Evolutionary conservation across 2,888 invertebrate species (phyloP).

Genomic region (Priapulus caudatus): DNA sequence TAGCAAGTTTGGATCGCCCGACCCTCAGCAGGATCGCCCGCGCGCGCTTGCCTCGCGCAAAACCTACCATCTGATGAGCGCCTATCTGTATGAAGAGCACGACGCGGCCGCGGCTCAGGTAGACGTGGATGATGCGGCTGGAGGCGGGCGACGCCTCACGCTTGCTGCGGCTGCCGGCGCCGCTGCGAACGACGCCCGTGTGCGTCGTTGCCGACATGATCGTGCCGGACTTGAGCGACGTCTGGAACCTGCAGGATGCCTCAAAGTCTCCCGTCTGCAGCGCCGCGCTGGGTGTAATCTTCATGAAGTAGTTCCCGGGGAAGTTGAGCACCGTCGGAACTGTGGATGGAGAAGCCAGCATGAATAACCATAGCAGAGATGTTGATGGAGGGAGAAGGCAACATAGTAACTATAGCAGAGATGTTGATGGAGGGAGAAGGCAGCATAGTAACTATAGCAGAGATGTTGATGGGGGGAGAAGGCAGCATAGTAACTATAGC

Average conservation of each 20-base stretch:
- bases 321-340: background rate
- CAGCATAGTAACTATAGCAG: too few relatives aligned
- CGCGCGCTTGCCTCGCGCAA: too few relatives aligned
- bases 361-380: too few relatives aligned
- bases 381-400: too few relatives aligned
- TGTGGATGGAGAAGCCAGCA: too few relatives aligned
- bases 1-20: too few relatives aligned
- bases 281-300: background rate
- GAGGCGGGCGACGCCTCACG: background rate
- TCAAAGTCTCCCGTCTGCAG: background rate
- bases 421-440: too few relatives aligned
- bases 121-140: background rate
- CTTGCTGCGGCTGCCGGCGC: background rate
- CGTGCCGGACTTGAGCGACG: background rate
- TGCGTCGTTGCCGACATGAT: background rate
- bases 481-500: too few relatives aligned
- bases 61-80: background rate
- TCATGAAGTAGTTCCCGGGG: conserved; percentile 3
- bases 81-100: background rate
- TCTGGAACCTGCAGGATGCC: background rate
- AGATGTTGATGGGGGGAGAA: too few relatives aligned
- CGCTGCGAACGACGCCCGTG: background rate
- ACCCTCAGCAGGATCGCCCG: too few relatives aligned
- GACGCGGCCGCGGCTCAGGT: background rate
- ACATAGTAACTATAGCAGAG: too few relatives aligned